phyloP scores from a whole-genome alignment of 2,797 vertebrate species.

The Pachyuromys duprasi region DNA sequence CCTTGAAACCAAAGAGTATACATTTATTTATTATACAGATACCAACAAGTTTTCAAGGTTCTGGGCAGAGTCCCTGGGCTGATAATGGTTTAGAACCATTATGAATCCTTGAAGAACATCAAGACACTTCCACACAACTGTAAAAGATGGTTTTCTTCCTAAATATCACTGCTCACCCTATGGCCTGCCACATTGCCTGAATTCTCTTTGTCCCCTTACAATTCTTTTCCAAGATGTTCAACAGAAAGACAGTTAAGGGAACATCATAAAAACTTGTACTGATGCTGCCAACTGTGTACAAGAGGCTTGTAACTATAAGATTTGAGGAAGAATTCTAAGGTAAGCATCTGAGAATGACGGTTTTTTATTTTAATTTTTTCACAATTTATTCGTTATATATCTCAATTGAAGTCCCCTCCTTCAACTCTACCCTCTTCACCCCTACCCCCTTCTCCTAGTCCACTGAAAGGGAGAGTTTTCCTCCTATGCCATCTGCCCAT shows the following conservation, averaged over 20 bases:
- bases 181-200: background rate
- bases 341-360: background rate
- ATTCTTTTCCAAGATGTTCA: slow-evolving; percentile 14
- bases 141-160: background rate
- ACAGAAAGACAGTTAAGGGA: background rate
- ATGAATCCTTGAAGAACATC: background rate
- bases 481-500: too few relatives aligned
- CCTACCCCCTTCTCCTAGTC: too few relatives aligned
- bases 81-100: background rate
- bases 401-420: too few relatives aligned
- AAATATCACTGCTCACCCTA: fast-evolving
- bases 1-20: background rate
- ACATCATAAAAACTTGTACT: background rate
- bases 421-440: too few relatives aligned
- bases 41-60: background rate
- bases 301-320: too few relatives aligned
- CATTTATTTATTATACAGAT: background rate
- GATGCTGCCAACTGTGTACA: too few relatives aligned
- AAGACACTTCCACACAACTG: background rate
- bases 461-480: too few relatives aligned
- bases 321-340: background rate
- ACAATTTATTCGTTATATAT: too few relatives aligned
- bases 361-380: background rate
- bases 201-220: background rate
- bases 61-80: background rate